Conservation (phyloP, 2,113 vertebrate species). For the Porphyrio hochstetteri region DNA sequence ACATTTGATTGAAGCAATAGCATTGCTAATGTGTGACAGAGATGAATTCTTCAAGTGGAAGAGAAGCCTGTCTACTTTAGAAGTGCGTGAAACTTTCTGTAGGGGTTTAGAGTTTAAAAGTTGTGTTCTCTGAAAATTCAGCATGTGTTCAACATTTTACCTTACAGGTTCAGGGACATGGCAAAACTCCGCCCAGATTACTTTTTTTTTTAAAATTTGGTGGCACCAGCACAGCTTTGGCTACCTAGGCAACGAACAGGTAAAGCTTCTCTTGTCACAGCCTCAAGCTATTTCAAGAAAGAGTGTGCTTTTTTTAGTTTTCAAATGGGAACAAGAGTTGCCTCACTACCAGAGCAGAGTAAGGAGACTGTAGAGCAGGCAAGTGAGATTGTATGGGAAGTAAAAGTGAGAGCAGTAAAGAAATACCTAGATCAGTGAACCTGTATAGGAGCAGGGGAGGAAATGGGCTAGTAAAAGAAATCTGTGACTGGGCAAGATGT, state of each 20-base stretch:
- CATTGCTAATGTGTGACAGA: not conserved
- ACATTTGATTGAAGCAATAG: not conserved
- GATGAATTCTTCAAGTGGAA: not conserved
- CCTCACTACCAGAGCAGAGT: not conserved
- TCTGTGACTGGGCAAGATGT: not conserved
- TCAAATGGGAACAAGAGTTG: not conserved
- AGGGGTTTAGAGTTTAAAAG: not conserved
- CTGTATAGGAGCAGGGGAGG: too few relatives aligned
- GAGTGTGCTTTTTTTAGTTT: not conserved
- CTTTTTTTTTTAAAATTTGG: not conserved
- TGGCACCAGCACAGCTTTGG: not conserved
- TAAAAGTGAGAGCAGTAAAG: not conserved
- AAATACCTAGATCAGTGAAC: not conserved
- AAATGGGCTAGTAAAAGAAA: not conserved
- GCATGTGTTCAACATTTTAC: not conserved
- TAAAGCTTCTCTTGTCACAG: not conserved
- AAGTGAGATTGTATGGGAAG: not conserved
- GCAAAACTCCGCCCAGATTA: not conserved
- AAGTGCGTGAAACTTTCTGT: not conserved
- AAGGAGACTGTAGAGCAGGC: not conserved
- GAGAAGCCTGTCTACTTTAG: not conserved
- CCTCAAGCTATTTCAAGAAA: not conserved
- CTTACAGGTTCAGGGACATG: not conserved
- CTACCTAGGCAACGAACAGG: not conserved
- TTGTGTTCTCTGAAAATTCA: not conserved